These are phyloP conservation scores for Coptodon bakossiorum DNA, from an alignment of 2,113 vertebrate genomes.

Conservation along the genomic window DNA sequence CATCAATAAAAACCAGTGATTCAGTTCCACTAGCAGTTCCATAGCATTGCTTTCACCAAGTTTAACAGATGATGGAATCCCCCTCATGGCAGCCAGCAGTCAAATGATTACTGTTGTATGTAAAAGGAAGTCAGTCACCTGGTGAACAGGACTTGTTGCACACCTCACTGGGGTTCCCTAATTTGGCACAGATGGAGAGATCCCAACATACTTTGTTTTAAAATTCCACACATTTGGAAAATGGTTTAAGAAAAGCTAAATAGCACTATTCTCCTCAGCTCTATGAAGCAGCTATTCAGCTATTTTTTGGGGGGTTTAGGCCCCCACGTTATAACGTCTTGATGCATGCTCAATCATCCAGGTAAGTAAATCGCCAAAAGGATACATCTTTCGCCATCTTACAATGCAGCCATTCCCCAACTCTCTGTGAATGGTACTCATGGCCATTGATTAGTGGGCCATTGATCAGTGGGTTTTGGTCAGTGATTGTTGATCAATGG, in stretches of 20 bases:
- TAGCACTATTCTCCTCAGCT: neutral
- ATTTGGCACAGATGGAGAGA: neutral
- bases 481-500: neutral
- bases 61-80: neutral
- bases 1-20: neutral
- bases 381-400: neutral
- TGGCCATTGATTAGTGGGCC: neutral
- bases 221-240: neutral
- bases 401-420: neutral
- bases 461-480: neutral
- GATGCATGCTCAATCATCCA: neutral
- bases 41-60: neutral
- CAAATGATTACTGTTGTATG: neutral
- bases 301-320: neutral
- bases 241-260: neutral
- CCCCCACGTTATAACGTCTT: neutral
- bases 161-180: neutral
- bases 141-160: neutral
- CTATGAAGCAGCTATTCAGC: neutral
- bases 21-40: neutral
- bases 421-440: neutral
- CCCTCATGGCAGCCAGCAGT: neutral
- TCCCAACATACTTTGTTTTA: neutral
- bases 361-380: neutral
- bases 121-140: neutral